A percentile compares a stretch with the other conserved stretches of the same genome.
Conservation (phyloP, 2,888 invertebrate species). For the Nyleta sp. region DNA sequence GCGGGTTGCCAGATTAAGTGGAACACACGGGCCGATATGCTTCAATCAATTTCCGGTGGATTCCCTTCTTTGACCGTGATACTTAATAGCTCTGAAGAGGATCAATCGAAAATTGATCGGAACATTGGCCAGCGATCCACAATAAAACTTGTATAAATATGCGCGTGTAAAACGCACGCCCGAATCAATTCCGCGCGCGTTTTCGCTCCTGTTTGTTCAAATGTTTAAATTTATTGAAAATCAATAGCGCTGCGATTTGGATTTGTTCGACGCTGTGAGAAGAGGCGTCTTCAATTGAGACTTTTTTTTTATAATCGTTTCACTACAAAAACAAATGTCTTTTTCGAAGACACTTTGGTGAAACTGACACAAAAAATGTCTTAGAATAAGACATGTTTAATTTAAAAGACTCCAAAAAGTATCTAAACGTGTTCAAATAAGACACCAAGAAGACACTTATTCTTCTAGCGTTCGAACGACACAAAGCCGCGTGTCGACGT, state of each 20-base stretch:
- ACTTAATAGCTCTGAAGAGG: constrained; percentile 50
- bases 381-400: no score
- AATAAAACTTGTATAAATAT: constrained; percentile 48
- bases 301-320: no score
- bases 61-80: constrained; percentile 33
- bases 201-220: constrained; percentile 34
- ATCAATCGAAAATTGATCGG: constrained; percentile 53
- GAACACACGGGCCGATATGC: constrained; percentile 9
- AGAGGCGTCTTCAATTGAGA: no score
- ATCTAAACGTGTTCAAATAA: no score
- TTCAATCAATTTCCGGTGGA: constrained; percentile 44
- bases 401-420: no score
- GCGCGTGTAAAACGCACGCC: constrained; percentile 25
- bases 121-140: constrained; percentile 33
- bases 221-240: constrained; percentile 41
- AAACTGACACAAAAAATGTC: no score
- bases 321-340: no score
- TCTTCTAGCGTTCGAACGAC: no score
- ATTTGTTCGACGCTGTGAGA: no score
- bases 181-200: constrained; percentile 21
- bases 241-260: constrained; percentile 21
- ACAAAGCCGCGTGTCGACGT: no score
- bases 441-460: no score
- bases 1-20: constrained; percentile 8
- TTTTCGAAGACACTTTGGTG: no score